phyloP scores from a whole-genome alignment of 2,113 vertebrate species.

The Solenodon paradoxus region DNA sequence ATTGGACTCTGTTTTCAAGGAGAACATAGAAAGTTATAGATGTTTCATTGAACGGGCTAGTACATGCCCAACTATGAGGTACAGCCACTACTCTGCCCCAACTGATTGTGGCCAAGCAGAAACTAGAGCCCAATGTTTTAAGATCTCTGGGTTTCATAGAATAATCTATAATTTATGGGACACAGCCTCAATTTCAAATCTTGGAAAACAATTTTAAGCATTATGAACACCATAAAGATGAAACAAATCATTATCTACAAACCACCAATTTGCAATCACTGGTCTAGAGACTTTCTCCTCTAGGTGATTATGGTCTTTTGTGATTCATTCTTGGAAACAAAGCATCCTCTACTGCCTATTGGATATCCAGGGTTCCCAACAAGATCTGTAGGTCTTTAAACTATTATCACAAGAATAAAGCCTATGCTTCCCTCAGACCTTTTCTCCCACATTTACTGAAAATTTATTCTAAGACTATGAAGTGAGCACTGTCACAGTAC shows the following conservation, averaged over 20 bases:
- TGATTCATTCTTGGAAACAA: background rate
- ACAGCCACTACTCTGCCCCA: background rate
- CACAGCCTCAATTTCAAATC: background rate
- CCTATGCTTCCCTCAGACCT: background rate
- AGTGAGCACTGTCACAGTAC: background rate
- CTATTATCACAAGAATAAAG: background rate
- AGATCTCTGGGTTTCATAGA: constrained; percentile 22
- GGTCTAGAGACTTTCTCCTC: background rate
- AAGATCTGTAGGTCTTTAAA: background rate
- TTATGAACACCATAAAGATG: background rate
- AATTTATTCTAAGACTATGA: background rate
- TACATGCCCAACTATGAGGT: background rate
- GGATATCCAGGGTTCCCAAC: background rate
- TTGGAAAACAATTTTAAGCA: background rate
- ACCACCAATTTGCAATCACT: background rate
- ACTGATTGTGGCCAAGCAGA: background rate
- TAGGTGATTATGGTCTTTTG: background rate
- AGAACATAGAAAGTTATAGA: background rate
- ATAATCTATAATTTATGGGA: background rate
- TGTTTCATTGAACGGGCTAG: background rate
- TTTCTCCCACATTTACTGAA: background rate
- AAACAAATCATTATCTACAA: background rate
- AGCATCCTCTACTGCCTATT: background rate
- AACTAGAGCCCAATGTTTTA: background rate
- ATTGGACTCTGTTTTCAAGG: background rate